Conservation (phyloP, 2,113 vertebrate genomes). For the Sula dactylatra region DNA sequence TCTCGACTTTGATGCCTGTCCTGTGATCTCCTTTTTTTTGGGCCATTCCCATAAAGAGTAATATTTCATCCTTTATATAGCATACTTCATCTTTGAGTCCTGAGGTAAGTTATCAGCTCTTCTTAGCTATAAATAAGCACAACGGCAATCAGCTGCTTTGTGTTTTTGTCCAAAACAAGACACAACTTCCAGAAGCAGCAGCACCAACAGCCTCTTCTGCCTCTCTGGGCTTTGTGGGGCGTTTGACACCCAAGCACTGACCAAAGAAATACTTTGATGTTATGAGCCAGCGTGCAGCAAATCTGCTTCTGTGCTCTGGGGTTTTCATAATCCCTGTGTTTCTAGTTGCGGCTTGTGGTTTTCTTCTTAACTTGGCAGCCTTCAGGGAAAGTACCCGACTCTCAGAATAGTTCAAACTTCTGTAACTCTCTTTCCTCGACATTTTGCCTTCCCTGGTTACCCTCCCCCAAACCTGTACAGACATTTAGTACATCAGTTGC, state of each 20-base stretch:
- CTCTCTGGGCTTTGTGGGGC: not conserved
- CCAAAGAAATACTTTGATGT: not conserved
- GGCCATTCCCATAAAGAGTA: not conserved
- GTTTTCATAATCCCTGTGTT: not conserved
- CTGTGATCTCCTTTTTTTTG: not conserved
- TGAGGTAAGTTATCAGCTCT: not conserved
- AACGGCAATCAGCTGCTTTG: not conserved
- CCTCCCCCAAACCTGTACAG: constrained; percentile 25
- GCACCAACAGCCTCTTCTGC: not conserved
- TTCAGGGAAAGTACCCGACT: not conserved
- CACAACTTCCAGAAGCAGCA: not conserved
- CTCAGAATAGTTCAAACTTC: not conserved
- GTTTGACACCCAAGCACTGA: not conserved
- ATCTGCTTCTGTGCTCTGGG: not conserved
- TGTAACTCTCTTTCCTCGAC: not conserved
- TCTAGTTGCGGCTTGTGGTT: not conserved
- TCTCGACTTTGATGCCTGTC: not conserved
- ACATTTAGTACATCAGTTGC: constrained; percentile 20
- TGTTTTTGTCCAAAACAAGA: not conserved
- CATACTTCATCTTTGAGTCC: not conserved
- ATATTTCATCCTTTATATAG: not conserved
- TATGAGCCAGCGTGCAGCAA: not conserved
- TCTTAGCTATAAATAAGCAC: not conserved
- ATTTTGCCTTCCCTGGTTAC: not conserved
- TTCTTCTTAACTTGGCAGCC: not conserved